Evolutionary conservation across 2,113 vertebrate species (phyloP).

Genomic region (Drymodes brunneopygia): DNA sequence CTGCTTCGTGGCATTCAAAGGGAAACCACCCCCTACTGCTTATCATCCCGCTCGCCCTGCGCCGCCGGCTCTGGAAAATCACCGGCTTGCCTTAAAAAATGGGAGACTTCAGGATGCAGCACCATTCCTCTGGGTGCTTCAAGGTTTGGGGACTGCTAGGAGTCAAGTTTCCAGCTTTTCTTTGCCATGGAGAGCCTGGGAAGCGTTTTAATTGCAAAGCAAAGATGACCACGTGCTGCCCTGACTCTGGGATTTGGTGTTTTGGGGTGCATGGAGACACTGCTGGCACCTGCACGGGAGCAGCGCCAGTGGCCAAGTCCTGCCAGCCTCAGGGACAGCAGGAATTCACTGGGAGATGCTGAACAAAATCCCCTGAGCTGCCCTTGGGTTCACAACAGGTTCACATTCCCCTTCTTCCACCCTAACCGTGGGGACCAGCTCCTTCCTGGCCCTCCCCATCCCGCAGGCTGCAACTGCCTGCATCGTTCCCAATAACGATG

Average conservation of each 20-base stretch:
- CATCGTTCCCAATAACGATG: not conserved
- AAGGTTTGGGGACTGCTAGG: not conserved
- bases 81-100: not conserved
- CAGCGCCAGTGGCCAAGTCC: fast-evolving
- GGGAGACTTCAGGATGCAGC: not conserved
- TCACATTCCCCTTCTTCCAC: not conserved
- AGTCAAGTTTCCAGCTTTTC: not conserved
- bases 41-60: fast-evolving
- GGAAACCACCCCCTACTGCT: not conserved
- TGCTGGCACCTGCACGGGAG: not conserved
- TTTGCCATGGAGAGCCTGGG: not conserved
- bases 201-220: not conserved
- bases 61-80: not conserved
- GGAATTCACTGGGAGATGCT: not conserved
- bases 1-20: not conserved
- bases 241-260: fast-evolving
- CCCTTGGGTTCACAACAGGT: not conserved
- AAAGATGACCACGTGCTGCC: not conserved
- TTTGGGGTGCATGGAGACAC: fast-evolving
- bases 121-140: not conserved
- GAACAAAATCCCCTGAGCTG: not conserved
- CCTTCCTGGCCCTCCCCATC: not conserved
- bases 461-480: not conserved
- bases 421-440: not conserved
- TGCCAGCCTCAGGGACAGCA: not conserved